Percentiles rank a stretch among this genome's conserved stretches.
Conservation (phyloP, 1,140 invertebrate genomes). For the Ctenoplectra terminalis region DNA sequence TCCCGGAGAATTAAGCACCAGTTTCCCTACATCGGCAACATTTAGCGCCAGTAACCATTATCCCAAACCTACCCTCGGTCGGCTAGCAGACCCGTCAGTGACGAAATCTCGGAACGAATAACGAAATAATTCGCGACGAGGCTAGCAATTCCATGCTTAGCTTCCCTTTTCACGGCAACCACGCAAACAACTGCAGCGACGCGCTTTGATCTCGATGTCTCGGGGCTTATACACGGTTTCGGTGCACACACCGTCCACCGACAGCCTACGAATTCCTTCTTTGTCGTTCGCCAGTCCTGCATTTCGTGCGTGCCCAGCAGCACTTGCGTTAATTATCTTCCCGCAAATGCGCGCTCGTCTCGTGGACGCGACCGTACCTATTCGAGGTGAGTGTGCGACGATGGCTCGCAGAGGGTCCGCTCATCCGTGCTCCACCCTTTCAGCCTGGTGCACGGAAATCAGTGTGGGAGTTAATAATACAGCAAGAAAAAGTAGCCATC, state of each 20-base stretch:
- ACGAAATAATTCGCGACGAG: not conserved
- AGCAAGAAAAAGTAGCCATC: constrained; percentile 54
- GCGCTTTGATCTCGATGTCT: constrained; percentile 34
- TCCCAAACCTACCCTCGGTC: too few species aligned
- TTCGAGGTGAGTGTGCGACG: not conserved
- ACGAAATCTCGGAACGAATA: not conserved
- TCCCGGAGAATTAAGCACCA: not conserved
- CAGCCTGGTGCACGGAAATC: constrained; percentile 25
- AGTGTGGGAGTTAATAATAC: constrained; percentile 58
- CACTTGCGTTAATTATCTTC: constrained; percentile 45
- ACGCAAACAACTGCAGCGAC: constrained; percentile 8
- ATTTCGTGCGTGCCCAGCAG: not conserved
- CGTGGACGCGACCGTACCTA: too few species aligned
- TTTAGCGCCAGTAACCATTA: not conserved
- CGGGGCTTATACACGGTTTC: too few species aligned
- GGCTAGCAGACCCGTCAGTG: too few species aligned
- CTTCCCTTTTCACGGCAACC: not conserved
- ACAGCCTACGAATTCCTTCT: constrained; percentile 1
- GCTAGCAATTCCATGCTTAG: not conserved
- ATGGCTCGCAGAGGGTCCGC: not conserved
- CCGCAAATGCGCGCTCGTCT: not conserved
- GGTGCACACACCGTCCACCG: not conserved
- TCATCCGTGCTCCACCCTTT: constrained; percentile 18
- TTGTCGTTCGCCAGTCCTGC: not conserved
- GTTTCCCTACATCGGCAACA: not conserved